These are phyloP conservation scores for Drosophila truncata DNA, from an alignment of 1,140 invertebrate species.

Conservation along the genomic window DNA sequence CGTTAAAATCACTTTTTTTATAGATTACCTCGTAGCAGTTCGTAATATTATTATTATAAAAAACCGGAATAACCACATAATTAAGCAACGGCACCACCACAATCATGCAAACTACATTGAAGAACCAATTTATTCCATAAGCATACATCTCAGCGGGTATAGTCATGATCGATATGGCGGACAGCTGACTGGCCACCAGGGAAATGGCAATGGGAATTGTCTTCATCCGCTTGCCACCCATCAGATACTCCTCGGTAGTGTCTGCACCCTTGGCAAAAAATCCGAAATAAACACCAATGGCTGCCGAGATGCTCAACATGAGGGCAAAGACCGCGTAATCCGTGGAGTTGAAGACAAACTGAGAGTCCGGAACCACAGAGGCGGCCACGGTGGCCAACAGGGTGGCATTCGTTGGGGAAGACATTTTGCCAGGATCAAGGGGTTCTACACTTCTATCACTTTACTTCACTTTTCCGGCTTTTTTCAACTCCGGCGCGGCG, in stretches of 20 bases:
- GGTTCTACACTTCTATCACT: neutral
- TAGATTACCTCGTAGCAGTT: slow-evolving; percentile 92
- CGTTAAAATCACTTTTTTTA: neutral
- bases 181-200: slow-evolving; percentile 91
- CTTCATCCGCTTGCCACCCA: slow-evolving; percentile 88
- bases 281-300: slow-evolving; percentile 89
- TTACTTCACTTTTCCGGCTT: slow-evolving; percentile 3
- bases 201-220: slow-evolving; percentile 89
- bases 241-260: slow-evolving; percentile 88
- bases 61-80: slow-evolving; percentile 92
- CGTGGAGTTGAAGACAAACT: slow-evolving; percentile 85
- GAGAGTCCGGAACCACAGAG: slow-evolving; percentile 18
- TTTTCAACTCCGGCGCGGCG: slow-evolving; percentile 7
- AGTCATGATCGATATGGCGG: slow-evolving; percentile 92
- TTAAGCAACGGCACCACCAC: slow-evolving; percentile 89
- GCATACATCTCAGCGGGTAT: slow-evolving; percentile 93
- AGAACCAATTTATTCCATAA: slow-evolving; percentile 90
- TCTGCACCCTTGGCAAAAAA: slow-evolving; percentile 83
- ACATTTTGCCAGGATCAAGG: slow-evolving; percentile 34
- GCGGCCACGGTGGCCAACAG: slow-evolving; percentile 12
- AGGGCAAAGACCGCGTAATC: slow-evolving; percentile 88
- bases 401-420: slow-evolving; percentile 49
- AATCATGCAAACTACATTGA: slow-evolving; percentile 88
- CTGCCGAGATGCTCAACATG: slow-evolving; percentile 88
- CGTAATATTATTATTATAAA: slow-evolving; percentile 91